phyloP scores from a whole-genome alignment of 2,113 vertebrate species.

The Triplophysa dalaica region DNA sequence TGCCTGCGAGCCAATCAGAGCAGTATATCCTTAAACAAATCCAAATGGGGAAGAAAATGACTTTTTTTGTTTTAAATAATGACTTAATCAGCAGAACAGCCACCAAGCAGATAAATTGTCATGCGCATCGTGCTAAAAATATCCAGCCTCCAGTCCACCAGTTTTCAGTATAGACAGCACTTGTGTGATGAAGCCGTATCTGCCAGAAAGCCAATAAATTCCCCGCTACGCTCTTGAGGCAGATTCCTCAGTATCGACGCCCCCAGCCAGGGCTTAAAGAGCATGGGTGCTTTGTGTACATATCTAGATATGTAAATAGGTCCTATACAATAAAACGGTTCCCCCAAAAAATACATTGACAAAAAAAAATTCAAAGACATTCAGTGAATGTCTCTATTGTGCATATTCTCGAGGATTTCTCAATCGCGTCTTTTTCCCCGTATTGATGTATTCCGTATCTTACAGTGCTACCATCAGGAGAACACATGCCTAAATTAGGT shows the following conservation, averaged over 20 bases:
- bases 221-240: conserved; percentile 78
- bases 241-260: conserved; percentile 82
- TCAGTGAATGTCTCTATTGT: conserved; percentile 92
- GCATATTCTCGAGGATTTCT: conserved; percentile 86
- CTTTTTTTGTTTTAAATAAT: conserved; percentile 76
- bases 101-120: conserved; percentile 99
- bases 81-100: conserved; percentile 99
- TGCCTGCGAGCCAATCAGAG: conserved; percentile 85
- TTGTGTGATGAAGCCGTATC: conserved; percentile 92
- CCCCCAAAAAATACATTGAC: conserved; percentile 86
- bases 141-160: conserved; percentile 88
- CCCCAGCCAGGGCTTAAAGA: conserved; percentile 83
- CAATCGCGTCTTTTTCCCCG: conserved; percentile 70
- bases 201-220: conserved; percentile 80
- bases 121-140: conserved; percentile 99
- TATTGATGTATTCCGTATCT: conserved; percentile 69
- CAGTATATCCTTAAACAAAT: conserved; percentile 83
- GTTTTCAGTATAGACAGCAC: conserved; percentile 92
- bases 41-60: conserved; percentile 88
- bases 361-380: conserved; percentile 77
- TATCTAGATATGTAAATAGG: conserved; percentile 95
- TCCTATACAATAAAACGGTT: conserved; percentile 96
- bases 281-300: conserved; percentile 95
- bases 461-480: conserved; percentile 71
- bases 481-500: conserved; percentile 88